Percentiles rank a stretch among this genome's conserved stretches.
Conservation (phyloP, 1,140 invertebrate species). For the Bursaphelenchus mucronatus region DNA sequence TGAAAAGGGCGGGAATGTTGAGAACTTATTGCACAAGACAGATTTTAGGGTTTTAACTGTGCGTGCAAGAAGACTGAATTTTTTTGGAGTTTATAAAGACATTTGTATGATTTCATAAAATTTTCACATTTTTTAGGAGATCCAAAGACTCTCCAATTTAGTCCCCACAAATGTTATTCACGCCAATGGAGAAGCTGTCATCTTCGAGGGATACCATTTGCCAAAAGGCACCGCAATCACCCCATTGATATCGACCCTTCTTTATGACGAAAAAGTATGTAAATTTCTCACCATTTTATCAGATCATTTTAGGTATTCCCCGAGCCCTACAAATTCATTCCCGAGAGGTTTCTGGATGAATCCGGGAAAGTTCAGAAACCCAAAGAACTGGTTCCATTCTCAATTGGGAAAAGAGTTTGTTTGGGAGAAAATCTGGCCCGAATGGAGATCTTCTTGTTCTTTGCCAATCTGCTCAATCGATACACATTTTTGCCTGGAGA, state of each 20-base stretch:
- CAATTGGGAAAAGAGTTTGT: conserved; percentile 67
- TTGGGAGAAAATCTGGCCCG: conserved; percentile 18
- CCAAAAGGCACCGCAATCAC: conserved; percentile 30
- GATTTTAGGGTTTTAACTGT: too few species aligned
- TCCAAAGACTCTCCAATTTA: conserved; percentile 22
- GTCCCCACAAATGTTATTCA: conserved; percentile 14
- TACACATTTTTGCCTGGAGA: neutral
- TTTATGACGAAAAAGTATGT: neutral
- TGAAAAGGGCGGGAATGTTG: too few species aligned
- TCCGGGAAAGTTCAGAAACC: conserved; percentile 73
- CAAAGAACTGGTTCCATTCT: conserved; percentile 82
- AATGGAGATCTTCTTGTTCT: conserved; percentile 19
- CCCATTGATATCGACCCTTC: conserved; percentile 21
- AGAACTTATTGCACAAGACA: too few species aligned
- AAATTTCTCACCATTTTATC: too few species aligned
- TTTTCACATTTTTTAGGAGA: conserved; percentile 7
- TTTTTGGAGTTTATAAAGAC: too few species aligned
- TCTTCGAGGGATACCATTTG: conserved; percentile 21
- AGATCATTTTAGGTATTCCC: conserved; percentile 70
- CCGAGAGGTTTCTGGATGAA: conserved; percentile 73
- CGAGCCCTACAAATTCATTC: conserved; percentile 76
- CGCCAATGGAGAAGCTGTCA: conserved; percentile 7
- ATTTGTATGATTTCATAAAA: too few species aligned
- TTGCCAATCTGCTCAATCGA: conserved; percentile 6
- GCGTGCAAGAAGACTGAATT: too few species aligned